Percentiles rank a stretch among this genome's conserved stretches.
Conservation (phyloP, 2,113 vertebrate genomes). For the Chiloscyllium plagiosum region DNA sequence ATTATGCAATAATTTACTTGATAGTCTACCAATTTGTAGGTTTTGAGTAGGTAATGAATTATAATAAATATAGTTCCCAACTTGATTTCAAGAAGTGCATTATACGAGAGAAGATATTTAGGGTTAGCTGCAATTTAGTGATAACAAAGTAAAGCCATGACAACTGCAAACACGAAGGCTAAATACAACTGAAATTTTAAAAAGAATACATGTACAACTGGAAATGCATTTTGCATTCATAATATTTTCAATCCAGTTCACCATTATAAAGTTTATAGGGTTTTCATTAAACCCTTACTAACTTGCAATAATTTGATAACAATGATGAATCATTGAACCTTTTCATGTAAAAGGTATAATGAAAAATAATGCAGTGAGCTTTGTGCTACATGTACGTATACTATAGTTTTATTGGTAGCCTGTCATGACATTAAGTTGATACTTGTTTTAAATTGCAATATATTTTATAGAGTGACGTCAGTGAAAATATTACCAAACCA, state of each 20-base stretch:
- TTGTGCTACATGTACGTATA: background rate
- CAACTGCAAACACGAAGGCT: background rate
- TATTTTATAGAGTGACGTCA: background rate
- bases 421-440: slow-evolving; percentile 13
- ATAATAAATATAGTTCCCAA: background rate
- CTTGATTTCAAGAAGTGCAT: background rate
- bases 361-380: background rate
- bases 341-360: slow-evolving; percentile 19
- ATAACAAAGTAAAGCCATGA: background rate
- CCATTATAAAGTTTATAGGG: background rate
- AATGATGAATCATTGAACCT: slow-evolving; percentile 25
- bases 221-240: slow-evolving; percentile 1
- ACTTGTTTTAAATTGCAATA: background rate
- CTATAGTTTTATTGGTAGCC: background rate
- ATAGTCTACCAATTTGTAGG: slow-evolving; percentile 28
- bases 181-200: background rate
- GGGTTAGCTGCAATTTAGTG: background rate
- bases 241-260: slow-evolving; percentile 25
- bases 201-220: background rate
- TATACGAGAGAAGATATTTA: background rate
- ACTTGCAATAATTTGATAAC: slow-evolving; percentile 19
- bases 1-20: slow-evolving; percentile 35
- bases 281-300: slow-evolving; percentile 17
- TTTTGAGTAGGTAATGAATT: slow-evolving; percentile 20
- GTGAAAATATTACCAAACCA: background rate